Evolutionary conservation across 2,113 vertebrate genomes (phyloP).

Genomic region (Grammomys dolichurus): DNA sequence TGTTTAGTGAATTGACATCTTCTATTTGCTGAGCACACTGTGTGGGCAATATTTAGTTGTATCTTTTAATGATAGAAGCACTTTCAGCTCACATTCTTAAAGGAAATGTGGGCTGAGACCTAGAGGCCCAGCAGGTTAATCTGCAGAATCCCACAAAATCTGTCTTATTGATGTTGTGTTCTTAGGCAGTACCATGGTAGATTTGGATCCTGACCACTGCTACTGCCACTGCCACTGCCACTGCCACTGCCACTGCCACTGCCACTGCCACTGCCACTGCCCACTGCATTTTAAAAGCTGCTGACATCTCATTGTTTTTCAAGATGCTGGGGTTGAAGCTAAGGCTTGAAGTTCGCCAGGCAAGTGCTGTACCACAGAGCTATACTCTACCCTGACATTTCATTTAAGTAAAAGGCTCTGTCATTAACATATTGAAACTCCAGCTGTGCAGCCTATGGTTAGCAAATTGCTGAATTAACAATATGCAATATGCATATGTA

Average conservation of each 20-base stretch:
- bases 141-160: neutral
- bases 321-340: neutral
- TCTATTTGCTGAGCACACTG: neutral
- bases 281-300: slow-evolving; percentile 20
- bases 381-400: neutral
- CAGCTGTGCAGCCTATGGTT: neutral
- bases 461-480: slow-evolving; percentile 40
- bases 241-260: neutral
- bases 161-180: neutral
- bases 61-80: neutral
- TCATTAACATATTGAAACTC: slow-evolving; percentile 27
- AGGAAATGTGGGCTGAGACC: neutral
- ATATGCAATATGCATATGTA: neutral
- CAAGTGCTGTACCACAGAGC: neutral
- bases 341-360: neutral
- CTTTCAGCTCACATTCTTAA: neutral
- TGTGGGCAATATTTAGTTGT: neutral
- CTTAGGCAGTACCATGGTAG: neutral
- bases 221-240: neutral
- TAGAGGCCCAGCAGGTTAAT: neutral
- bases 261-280: neutral
- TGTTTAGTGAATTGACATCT: neutral
- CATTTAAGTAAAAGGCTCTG: slow-evolving; percentile 42
- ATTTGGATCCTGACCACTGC: neutral
- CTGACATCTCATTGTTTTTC: slow-evolving; percentile 3